Percentiles rank a stretch among this genome's conserved stretches.
These are phyloP conservation scores for Oxygymnocypris stewartii DNA, from an alignment of 2,113 vertebrate species.

Conservation along the genomic window DNA sequence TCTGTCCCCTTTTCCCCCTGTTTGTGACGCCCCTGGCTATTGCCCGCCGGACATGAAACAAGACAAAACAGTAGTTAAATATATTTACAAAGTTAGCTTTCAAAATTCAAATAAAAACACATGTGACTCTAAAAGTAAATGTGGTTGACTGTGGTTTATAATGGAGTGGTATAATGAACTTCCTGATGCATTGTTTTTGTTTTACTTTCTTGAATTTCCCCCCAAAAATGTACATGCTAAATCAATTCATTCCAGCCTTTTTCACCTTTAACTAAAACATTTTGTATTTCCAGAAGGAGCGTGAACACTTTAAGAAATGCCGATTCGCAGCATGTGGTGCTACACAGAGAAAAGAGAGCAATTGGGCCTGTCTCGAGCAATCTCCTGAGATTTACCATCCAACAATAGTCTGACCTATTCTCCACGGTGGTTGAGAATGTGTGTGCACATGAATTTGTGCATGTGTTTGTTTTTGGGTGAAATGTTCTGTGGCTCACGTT, in stretches of 20 bases:
- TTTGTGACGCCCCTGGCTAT: not conserved
- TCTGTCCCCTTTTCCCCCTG: not conserved
- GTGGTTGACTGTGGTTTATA: not conserved
- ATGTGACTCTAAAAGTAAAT: not conserved
- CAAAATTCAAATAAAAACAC: not conserved
- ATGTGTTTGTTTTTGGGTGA: conserved; percentile 38
- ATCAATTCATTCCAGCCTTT: not conserved
- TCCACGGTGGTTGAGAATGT: not conserved
- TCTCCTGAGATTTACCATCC: conserved; percentile 13
- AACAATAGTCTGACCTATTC: conserved; percentile 1
- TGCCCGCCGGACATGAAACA: not conserved
- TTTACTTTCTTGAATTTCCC: too few species aligned
- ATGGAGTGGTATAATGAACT: not conserved
- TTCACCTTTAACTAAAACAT: not conserved
- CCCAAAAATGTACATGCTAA: not conserved
- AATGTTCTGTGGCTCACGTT: not conserved
- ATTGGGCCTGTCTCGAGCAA: conserved; percentile 35
- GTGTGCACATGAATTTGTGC: not conserved
- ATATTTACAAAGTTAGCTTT: not conserved
- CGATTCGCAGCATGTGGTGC: not conserved
- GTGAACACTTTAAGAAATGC: conserved; percentile 5
- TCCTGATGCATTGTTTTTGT: too few species aligned
- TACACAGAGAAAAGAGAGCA: not conserved
- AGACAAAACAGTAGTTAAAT: not conserved
- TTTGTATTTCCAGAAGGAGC: not conserved